Evolutionary conservation across 1,140 invertebrate genomes (phyloP).

Genomic region (Laupala kohalensis): DNA sequence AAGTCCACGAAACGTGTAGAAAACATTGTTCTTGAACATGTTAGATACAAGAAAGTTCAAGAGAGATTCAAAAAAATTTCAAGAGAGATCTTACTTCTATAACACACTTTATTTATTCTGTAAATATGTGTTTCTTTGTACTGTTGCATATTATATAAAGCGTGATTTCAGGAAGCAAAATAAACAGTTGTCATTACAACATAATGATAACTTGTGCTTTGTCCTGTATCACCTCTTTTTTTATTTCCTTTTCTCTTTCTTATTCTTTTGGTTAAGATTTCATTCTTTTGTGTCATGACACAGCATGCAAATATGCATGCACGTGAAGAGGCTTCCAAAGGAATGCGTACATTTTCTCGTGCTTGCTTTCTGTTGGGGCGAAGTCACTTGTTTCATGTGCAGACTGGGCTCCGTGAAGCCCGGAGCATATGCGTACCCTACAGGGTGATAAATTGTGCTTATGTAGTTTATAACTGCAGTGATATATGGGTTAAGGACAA

Average conservation of each 20-base stretch:
- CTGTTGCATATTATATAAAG: too few species aligned
- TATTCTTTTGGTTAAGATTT: not conserved
- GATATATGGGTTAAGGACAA: not conserved
- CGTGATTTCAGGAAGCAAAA: too few species aligned
- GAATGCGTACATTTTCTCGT: not conserved
- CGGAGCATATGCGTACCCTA: not conserved
- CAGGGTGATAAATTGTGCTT: not conserved
- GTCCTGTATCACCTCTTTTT: not conserved
- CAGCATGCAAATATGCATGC: not conserved
- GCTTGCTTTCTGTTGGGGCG: not conserved
- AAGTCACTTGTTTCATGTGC: not conserved
- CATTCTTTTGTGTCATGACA: too few species aligned
- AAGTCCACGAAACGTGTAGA: too few species aligned
- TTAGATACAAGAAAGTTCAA: too few species aligned
- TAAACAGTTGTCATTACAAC: too few species aligned
- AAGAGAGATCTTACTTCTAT: too few species aligned
- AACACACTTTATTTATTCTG: too few species aligned
- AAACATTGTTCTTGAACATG: too few species aligned
- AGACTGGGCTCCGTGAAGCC: not conserved
- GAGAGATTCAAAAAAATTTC: too few species aligned
- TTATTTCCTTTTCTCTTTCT: not conserved
- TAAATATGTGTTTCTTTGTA: too few species aligned
- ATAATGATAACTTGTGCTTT: not conserved
- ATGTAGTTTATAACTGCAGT: not conserved
- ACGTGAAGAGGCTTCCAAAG: not conserved